Evolutionary conservation across 1,140 invertebrate genomes (phyloP).

Genomic region (Vanessa atalanta): DNA sequence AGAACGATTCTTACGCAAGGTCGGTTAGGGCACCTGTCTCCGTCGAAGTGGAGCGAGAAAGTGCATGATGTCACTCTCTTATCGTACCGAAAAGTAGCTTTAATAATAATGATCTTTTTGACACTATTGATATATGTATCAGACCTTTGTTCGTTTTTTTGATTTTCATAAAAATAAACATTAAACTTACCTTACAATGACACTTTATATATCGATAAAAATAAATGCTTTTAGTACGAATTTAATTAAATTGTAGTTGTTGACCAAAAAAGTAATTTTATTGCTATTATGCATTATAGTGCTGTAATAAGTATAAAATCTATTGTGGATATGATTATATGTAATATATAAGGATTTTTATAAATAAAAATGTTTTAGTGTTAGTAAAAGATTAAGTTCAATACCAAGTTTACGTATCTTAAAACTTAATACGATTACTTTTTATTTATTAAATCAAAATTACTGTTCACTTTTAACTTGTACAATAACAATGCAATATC

Average conservation of each 20-base stretch:
- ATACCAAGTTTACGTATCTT: too few relatives aligned
- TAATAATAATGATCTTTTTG: not conserved
- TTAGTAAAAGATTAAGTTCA: not conserved
- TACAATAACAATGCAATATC: too few relatives aligned
- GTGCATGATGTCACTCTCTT: conserved; percentile 52
- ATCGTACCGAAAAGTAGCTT: not conserved
- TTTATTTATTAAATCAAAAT: not conserved
- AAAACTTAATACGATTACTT: too few relatives aligned
- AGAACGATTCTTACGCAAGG: conserved; percentile 58
- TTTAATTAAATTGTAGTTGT: not conserved
- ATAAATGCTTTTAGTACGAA: not conserved
- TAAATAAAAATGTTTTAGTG: not conserved
- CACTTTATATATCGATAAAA: not conserved
- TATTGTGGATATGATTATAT: too few relatives aligned
- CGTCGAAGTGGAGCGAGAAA: conserved; percentile 51
- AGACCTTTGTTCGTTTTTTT: too few relatives aligned
- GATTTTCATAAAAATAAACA: too few relatives aligned
- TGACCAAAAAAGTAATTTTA: not conserved
- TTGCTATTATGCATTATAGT: not conserved
- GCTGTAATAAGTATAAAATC: too few relatives aligned
- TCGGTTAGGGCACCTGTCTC: conserved; percentile 46
- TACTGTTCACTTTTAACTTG: not conserved
- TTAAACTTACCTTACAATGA: not conserved
- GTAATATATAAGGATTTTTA: too few relatives aligned
- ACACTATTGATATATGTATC: not conserved